Evolutionary conservation across 1,140 invertebrate genomes (phyloP).

Genomic region (Forficula auricularia): DNA sequence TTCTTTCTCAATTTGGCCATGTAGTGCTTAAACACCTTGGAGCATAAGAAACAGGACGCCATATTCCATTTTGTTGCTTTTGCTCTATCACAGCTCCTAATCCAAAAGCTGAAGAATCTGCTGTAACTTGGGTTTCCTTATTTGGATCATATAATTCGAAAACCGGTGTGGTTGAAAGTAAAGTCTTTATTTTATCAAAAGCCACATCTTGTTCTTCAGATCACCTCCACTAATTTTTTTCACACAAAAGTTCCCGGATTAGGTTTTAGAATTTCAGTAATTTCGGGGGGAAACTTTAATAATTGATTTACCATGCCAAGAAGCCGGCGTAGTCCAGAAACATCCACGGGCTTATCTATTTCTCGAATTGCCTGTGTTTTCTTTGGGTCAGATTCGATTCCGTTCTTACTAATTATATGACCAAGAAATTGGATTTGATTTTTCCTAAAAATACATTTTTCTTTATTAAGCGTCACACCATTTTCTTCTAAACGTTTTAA

Average conservation of each 20-base stretch:
- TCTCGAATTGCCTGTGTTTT: slow-evolving; percentile 17
- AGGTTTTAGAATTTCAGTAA: too few species aligned
- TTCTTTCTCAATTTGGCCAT: slow-evolving; percentile 20
- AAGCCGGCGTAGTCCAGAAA: slow-evolving; percentile 21
- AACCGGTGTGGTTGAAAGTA: slow-evolving; percentile 6
- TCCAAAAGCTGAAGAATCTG: slow-evolving; percentile 1
- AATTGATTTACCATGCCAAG: slow-evolving; percentile 15
- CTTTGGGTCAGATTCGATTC: slow-evolving; percentile 18
- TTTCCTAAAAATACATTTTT: slow-evolving; percentile 9
- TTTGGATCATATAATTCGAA: slow-evolving; percentile 17
- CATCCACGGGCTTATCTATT: slow-evolving; percentile 16
- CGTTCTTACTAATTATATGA: slow-evolving; percentile 18
- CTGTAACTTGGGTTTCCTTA: slow-evolving; percentile 1
- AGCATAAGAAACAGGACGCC: slow-evolving; percentile 12
- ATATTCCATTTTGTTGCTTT: slow-evolving; percentile 3
- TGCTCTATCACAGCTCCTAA: slow-evolving; percentile 5
- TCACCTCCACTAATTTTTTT: slow-evolving; percentile 20
- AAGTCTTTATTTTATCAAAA: slow-evolving; percentile 19
- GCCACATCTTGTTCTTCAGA: slow-evolving; percentile 17
- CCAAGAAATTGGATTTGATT: slow-evolving; percentile 19
- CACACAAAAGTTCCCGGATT: slow-evolving; percentile 23
- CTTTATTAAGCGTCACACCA: neutral
- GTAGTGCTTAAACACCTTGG: neutral
- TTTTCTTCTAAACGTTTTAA: too few species aligned
- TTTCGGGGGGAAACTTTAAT: neutral